phyloP scores from a whole-genome alignment of 2,113 vertebrate genomes.

The Motacilla alba region DNA sequence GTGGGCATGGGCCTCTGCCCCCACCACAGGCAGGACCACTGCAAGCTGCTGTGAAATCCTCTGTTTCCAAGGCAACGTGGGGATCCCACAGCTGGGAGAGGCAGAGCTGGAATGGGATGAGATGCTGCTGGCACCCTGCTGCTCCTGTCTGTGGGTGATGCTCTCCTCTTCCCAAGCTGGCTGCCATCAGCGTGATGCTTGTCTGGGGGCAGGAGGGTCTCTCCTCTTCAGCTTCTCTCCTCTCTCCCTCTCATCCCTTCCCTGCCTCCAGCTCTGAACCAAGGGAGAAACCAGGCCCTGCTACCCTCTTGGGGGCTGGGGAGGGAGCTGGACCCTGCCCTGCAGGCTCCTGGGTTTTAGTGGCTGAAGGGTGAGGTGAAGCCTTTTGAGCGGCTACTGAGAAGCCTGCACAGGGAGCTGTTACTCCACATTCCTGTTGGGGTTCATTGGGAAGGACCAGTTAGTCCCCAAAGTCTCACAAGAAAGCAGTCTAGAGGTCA shows the following conservation, averaged over 20 bases:
- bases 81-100: neutral
- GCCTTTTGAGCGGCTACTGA: neutral
- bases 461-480: neutral
- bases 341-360: neutral
- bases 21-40: neutral
- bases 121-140: neutral
- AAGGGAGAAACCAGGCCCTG: neutral
- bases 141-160: neutral
- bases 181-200: rapidly evolving
- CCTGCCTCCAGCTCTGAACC: neutral
- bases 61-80: neutral
- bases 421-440: neutral
- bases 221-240: neutral
- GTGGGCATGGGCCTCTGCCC: too few species aligned
- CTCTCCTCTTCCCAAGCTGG: neutral
- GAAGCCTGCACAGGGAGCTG: neutral
- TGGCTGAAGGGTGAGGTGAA: neutral
- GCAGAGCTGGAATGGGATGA: neutral
- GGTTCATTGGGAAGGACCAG: neutral
- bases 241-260: neutral
- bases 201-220: neutral
- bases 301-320: neutral
- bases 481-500: neutral
- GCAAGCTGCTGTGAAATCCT: neutral
- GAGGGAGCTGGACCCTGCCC: neutral